Evolutionary conservation across 2,797 vertebrate genomes (phyloP).

Genomic region (Jordanella pulchra): DNA sequence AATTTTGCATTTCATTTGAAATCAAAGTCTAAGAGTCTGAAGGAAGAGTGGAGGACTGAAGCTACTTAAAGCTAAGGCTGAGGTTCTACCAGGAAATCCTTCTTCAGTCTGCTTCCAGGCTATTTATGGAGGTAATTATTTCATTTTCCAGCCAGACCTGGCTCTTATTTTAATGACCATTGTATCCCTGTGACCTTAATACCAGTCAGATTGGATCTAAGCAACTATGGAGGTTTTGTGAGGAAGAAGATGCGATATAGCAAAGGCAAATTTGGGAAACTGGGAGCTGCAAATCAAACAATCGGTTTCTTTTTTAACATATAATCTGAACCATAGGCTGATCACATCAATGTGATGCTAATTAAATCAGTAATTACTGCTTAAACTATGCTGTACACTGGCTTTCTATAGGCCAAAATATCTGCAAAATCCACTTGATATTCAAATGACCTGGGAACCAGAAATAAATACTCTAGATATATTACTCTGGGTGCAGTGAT

Average conservation of each 20-base stretch:
- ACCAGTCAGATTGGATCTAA: too few species aligned
- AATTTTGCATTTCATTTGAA: neutral
- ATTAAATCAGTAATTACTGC: too few species aligned
- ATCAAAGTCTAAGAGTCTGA: neutral
- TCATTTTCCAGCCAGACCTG: neutral
- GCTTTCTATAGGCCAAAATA: too few species aligned
- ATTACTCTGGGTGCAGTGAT: too few species aligned
- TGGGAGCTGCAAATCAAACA: too few species aligned
- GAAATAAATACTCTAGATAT: neutral
- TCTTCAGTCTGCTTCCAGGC: neutral
- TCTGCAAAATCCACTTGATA: too few species aligned
- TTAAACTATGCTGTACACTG: too few species aligned
- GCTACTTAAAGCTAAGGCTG: neutral
- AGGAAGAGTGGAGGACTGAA: neutral
- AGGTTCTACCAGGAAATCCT: neutral
- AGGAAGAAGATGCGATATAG: neutral
- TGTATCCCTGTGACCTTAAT: neutral
- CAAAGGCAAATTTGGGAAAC: neutral
- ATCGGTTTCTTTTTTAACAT: too few species aligned
- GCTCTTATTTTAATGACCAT: neutral
- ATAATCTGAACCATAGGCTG: too few species aligned
- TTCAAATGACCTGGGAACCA: neutral
- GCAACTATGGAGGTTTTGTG: too few species aligned
- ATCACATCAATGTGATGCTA: too few species aligned
- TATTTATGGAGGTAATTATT: neutral